phyloP scores from a whole-genome alignment of 37 sponge, comb jelly and placozoan genomes.

The Ianthella basta region DNA sequence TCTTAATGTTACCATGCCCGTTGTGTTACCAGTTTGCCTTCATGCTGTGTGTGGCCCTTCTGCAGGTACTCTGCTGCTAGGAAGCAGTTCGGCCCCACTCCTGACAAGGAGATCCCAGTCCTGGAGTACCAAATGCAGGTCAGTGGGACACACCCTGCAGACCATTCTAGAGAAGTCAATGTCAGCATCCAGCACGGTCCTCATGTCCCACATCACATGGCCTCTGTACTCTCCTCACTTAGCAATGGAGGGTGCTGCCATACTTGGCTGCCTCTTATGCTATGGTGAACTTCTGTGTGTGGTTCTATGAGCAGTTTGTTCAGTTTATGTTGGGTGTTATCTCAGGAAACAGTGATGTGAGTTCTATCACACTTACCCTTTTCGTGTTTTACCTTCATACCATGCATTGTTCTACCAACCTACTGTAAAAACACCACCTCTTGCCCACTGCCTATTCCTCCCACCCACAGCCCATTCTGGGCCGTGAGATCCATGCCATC shows the following conservation, averaged over 20 bases:
- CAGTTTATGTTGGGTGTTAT: conserved; percentile 29
- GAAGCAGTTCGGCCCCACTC: conserved; percentile 81
- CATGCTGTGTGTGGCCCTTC: background rate
- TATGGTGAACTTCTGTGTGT: conserved; percentile 38
- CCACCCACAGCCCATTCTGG: conserved; percentile 62
- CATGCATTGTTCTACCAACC: background rate
- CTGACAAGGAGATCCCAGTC: conserved; percentile 71
- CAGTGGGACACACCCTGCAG: too few species aligned
- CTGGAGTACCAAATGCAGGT: conserved; percentile 92
- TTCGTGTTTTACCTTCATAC: background rate
- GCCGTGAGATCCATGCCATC: conserved; percentile 85
- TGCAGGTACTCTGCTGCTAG: conserved; percentile 86
- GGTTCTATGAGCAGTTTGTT: conserved; percentile 46
- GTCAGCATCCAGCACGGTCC: too few species aligned
- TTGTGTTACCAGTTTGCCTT: too few species aligned
- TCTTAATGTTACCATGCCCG: too few species aligned
- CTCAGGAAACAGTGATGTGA: conserved; percentile 53
- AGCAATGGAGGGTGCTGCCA: conserved; percentile 90
- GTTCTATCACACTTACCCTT: conserved; percentile 2
- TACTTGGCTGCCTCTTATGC: conserved; percentile 66
- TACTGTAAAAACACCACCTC: too few species aligned
- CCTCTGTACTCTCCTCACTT: background rate
- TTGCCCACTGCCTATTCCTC: background rate
- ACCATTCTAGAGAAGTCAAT: too few species aligned
- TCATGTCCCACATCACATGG: background rate